Conservation (phyloP, 2,797 vertebrate species). For the Paramormyrops hopkinsi region DNA sequence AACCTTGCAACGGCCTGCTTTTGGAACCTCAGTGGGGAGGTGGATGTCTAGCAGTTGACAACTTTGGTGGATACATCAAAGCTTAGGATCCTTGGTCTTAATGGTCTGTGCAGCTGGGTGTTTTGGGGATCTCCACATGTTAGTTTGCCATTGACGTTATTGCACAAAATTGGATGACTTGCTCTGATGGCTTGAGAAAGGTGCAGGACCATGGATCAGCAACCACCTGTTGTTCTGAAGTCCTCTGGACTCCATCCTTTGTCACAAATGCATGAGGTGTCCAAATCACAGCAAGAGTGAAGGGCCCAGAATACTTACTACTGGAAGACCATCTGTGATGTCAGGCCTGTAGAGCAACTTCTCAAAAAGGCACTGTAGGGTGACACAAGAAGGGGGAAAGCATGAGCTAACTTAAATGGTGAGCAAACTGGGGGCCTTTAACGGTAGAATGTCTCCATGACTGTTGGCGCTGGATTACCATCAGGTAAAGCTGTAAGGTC, state of each 20-base stretch:
- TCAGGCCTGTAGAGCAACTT: neutral
- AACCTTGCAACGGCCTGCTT: neutral
- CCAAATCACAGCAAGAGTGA: neutral
- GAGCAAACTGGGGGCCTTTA: neutral
- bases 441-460: neutral
- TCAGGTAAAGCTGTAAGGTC: neutral
- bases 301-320: neutral
- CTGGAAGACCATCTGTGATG: neutral
- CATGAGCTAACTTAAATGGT: neutral
- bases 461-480: neutral
- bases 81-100: neutral
- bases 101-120: constrained; percentile 2
- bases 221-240: neutral
- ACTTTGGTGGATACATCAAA: constrained; percentile 40
- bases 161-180: neutral
- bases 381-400: neutral
- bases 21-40: neutral
- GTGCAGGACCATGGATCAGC: neutral
- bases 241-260: neutral
- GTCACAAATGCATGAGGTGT: neutral
- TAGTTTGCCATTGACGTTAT: neutral
- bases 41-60: neutral
- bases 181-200: neutral
- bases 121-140: neutral
- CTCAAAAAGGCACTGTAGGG: neutral